Evolutionary conservation across 2,797 vertebrate species (phyloP), one percentile per base, ranked within the genome.

Genomic region (Sebastes vulpes): DNA sequence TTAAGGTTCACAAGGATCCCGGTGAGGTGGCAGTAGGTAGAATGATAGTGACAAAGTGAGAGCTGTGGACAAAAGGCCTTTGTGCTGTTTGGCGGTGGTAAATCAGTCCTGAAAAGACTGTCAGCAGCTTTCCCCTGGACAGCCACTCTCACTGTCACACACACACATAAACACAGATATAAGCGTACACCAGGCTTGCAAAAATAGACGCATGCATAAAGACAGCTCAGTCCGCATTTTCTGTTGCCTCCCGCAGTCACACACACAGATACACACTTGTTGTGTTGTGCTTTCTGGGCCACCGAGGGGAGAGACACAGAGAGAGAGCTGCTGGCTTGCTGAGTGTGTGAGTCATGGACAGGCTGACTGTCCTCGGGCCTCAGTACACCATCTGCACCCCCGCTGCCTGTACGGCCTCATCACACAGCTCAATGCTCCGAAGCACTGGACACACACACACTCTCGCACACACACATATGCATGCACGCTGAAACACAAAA

Each of bases 361-460:
- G 77, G 72, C 88, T 79, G 83, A 91, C 84, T 91, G 87, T 92
- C 92, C 89, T 90, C 86, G 21, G 89, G 92, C 89, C 81, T 89
- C 77, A 16, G 82, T 88, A 76, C 89, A 82, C 94, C 94, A 95
- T 95, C 93, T 95, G 93, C 79, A 91, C 83, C 89, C 87, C 88
- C 81, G 64, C 83, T 54, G 81, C 71, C 70, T 88, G 73, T 76
- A 81, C 7, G 46, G 73, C 77, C 85, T 89, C 81, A 87, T 92
- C 89, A 87, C 89, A 92, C 85, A 91, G 82, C 78, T 88, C 85
- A 90, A 20, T 68, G 85, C 85, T 81, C 80, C 31, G 20, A 65
- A 68, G 73, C 54, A 12, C 60, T n/a, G 69, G 57, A 89, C 75
- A 73, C 9, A 79, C 53, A 68, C 26, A 26, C 25, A 26, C 69